Base-by-base conservation (phyloP, 2,888 invertebrate species). In the Hyalella azteca region DNA sequence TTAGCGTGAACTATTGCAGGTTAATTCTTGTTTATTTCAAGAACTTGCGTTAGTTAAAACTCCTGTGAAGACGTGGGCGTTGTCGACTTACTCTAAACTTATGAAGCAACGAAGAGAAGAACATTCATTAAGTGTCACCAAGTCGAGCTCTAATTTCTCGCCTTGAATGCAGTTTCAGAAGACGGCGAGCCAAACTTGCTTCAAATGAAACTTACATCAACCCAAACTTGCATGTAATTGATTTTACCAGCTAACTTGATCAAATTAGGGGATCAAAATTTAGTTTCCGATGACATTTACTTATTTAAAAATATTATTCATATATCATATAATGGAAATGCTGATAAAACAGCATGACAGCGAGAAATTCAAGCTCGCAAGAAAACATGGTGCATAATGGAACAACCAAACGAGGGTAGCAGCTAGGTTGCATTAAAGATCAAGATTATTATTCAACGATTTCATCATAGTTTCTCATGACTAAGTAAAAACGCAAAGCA, bases 71-170 rank as follows among this genome's bases (percentile, higher is more conserved):
- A 54, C 54, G 54, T 54, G 1, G 13, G 54, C 54, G 22, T 54
- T 3, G 7, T 22, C 26, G 54, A 54, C 54, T 54, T 54, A 54
- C 54, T 13, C 22, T 13, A 4, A 54, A 54, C 26, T 54, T 54
- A 54, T 54, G 54, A 54, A 54, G 54, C 54, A 54, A 22, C 29
- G 54, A 54, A 22, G 54, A 54, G 29, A n/a, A n/a, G n/a, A 54
- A 54, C 54, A 54, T 54, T 54, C 54, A 54, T 54, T 54, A 54
- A 54, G 54, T 54, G 54, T 54, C 54, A 26, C 54, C 54, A 54
- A 54, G 26, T 54, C 29, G 26, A 29, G 26, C 26, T 54, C 22
- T 29, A 54, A 22, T 54, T 54, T 54, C 11, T 11, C 54, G 54
- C 54, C 13, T 11, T 54, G 54, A 54, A 54, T 54, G 29, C 54